These are phyloP conservation scores for Rhinopithecus roxellana DNA, from an alignment of 2,113 vertebrate genomes.

Conservation along the genomic window DNA sequence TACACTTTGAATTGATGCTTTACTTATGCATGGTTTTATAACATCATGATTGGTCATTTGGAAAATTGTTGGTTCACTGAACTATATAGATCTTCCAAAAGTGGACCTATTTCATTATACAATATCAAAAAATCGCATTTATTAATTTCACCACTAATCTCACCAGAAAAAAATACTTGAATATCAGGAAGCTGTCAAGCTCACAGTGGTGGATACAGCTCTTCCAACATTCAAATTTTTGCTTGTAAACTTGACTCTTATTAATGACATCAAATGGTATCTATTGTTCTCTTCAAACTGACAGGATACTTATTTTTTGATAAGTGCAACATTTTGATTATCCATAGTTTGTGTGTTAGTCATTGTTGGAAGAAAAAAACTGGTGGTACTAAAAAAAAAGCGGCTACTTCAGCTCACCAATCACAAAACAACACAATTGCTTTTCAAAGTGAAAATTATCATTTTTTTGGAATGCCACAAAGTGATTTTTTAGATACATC, in stretches of 20 bases:
- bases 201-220: not conserved
- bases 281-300: not conserved
- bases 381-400: not conserved
- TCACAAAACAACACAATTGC: not conserved
- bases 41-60: not conserved
- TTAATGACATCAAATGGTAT: not conserved
- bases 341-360: not conserved
- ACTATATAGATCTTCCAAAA: not conserved
- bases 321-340: not conserved
- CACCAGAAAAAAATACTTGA: not conserved
- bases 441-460: not conserved
- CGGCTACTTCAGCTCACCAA: not conserved
- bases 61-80: not conserved
- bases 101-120: not conserved
- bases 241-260: not conserved
- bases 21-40: not conserved
- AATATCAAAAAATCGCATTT: not conserved
- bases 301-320: not conserved
- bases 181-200: not conserved
- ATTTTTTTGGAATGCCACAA: not conserved
- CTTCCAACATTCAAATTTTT: not conserved
- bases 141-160: not conserved
- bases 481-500: not conserved
- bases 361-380: not conserved
- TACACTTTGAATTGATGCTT: not conserved